phyloP scores from a whole-genome alignment of 1,140 invertebrate species.

The Liolophura sinensis region DNA sequence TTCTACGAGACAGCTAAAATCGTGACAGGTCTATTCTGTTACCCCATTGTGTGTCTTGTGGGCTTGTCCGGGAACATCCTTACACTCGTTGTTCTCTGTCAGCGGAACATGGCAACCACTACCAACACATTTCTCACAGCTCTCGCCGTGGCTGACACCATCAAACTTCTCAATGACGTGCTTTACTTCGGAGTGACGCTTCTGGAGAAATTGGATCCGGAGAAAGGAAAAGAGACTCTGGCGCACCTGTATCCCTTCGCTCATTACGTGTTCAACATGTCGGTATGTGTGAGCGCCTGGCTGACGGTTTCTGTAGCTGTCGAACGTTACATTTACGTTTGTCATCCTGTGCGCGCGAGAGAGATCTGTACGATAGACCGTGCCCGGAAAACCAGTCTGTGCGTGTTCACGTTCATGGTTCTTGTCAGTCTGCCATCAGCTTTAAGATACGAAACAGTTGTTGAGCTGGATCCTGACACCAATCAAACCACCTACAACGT shows the following conservation, averaged over 20 bases:
- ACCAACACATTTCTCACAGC: slow-evolving; percentile 78
- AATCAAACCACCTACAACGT: slow-evolving; percentile 35
- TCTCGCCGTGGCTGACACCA: slow-evolving; percentile 73
- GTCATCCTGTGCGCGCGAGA: slow-evolving; percentile 83
- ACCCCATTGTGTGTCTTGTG: slow-evolving; percentile 73
- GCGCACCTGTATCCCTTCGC: slow-evolving; percentile 52
- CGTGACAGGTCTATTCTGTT: slow-evolving; percentile 62
- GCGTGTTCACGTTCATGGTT: slow-evolving; percentile 47
- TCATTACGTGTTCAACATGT: slow-evolving; percentile 57
- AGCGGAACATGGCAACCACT: slow-evolving; percentile 73
- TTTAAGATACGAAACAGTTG: slow-evolving; percentile 45
- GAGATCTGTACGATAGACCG: slow-evolving; percentile 76
- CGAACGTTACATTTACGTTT: slow-evolving; percentile 94
- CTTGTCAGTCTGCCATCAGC: slow-evolving; percentile 47
- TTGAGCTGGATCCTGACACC: slow-evolving; percentile 15
- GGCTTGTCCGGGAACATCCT: slow-evolving; percentile 75
- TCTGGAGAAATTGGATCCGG: slow-evolving; percentile 35
- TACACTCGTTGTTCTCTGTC: slow-evolving; percentile 74
- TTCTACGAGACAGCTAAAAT: slow-evolving; percentile 52
- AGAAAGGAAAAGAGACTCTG: slow-evolving; percentile 33
- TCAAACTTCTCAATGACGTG: slow-evolving; percentile 73
- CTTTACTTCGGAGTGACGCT: slow-evolving; percentile 70
- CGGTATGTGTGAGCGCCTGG: slow-evolving; percentile 74
- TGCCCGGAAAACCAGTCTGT: slow-evolving; percentile 39
- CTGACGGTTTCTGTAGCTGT: slow-evolving; percentile 92